Evolutionary conservation across 2,888 invertebrate species (phyloP), one percentile per base, ranked within the genome.

Genomic region (Rhagium mordax): DNA sequence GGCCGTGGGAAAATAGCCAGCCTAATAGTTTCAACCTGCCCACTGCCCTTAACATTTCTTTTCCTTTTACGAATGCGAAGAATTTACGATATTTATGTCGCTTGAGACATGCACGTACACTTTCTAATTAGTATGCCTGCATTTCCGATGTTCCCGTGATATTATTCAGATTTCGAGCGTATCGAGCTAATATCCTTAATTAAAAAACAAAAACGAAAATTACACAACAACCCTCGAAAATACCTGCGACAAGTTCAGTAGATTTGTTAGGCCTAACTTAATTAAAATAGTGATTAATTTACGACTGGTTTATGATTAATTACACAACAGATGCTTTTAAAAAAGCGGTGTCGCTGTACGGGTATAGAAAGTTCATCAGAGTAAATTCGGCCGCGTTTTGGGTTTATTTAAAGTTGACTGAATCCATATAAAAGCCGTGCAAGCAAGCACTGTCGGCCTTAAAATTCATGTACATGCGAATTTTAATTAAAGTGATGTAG

Each of bases 401-500:
- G 65, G 65, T 65, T 66, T 72, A 53, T 75, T 70, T 29, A 62
- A 59, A 70, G 69, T 57, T 41, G 33, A 71, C 27, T 69, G 70
- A 57, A 65, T 66, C 51, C 66, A 51, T 33, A 76, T 57, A 73
- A 76, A 74, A 68, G 61, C 18, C 41, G 24, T 48, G n/a, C 16
- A n/a, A n/a, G 57, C 21, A n/a, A n/a, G 16, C 64, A 47, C 60
- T 60, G 73, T 71, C 29, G 53, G 65, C 69, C 74, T 74, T 74
- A 77, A 74, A 77, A 73, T 73, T 74, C 74, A 62, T 59, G 74
- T 74, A 60, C 76, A 49, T 69, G 71, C 71, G 61, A 73, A 71
- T 77, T 77, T 77, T 77, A 77, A 77, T 77, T 77, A 77, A 74
- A 74, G 72, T 73, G 67, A 77, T 77, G 65, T 77, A 74, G 76